Evolutionary conservation across 2,888 invertebrate species (phyloP), one percentile per base, ranked within the genome.

Genomic region (Pachymerium ferrugineum): DNA sequence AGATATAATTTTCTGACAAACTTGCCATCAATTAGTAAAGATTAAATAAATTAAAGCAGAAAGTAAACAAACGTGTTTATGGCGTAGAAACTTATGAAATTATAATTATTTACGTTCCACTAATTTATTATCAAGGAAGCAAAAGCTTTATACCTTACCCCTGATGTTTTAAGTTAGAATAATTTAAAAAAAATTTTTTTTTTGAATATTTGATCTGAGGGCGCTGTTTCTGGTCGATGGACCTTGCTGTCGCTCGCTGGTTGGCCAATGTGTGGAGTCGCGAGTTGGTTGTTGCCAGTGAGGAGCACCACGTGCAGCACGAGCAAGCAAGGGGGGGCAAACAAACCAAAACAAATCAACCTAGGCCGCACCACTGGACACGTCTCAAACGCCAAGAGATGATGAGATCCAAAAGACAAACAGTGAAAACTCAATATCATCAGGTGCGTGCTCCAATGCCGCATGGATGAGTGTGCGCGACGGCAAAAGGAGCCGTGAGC

Each of bases 401-500:
- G n/a, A n/a, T n/a, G n/a, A n/a, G n/a, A n/a, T n/a, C n/a, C n/a
- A n/a, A n/a, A n/a, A n/a, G 47, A 47, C 47, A 47, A 3, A 16
- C 8, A 1, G 47, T 22, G 38, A 12, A 2, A 1, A 38, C 1
- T 6, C 38, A 2, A 38, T 12, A 12, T n/a, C 38, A n/a, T n/a
- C 38, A 38, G n/a, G 14, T 1, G 1, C 68, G 68, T 28, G 10
- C n/a, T 28, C 10, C 30, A n/a, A 28, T 14, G 30, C 68, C 68
- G 68, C 28, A 70, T 70, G 70, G 70, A 70, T 70, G 70, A 70
- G 70, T 30, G 70, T 70, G 35, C 31, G 70, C 31, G 70, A 70
- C 31, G 35, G 22, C 70, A 70, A 70, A 16, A 6, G 35, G 5
- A 22, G 30, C 33, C 70, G 70, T 5, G 35, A 33, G 30, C 31